Evolutionary conservation across 2,113 vertebrate genomes (phyloP).

Genomic region (Vulpes ferrilata): DNA sequence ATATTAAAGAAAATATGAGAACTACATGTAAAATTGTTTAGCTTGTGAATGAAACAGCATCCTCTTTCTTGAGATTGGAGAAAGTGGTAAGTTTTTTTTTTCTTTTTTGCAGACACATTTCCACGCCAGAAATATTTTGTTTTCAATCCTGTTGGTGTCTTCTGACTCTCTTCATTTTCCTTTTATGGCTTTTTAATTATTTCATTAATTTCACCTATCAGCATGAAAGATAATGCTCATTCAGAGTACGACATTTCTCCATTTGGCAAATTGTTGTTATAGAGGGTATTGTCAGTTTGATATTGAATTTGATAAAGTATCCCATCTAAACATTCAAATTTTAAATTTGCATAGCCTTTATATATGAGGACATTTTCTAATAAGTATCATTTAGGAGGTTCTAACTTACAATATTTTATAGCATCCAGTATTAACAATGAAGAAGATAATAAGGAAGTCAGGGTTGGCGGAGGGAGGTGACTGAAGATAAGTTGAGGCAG

Average conservation of each 20-base stretch:
- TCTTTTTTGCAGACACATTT: background rate
- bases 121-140: conserved; percentile 60
- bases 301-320: conserved; percentile 78
- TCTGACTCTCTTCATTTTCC: conserved; percentile 79
- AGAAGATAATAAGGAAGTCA: conserved; percentile 61
- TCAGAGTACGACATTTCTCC: conserved; percentile 57
- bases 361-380: conserved; percentile 22
- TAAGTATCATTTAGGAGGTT: conserved; percentile 57
- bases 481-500: background rate
- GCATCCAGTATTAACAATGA: conserved; percentile 22
- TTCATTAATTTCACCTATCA: conserved; percentile 84
- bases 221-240: conserved; percentile 74
- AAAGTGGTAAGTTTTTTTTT: background rate
- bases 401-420: conserved; percentile 39
- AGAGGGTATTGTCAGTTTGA: conserved; percentile 63
- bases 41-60: background rate
- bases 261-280: conserved; percentile 67
- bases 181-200: conserved; percentile 79
- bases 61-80: background rate
- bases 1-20: background rate
- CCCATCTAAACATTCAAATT: conserved; percentile 64
- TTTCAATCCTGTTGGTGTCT: conserved; percentile 68
- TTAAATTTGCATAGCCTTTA: conserved; percentile 63
- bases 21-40: background rate
- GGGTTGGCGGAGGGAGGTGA: background rate